Conservation (phyloP, 37 sponge, comb jelly and placozoan species). For the Spongilla lacustris region DNA sequence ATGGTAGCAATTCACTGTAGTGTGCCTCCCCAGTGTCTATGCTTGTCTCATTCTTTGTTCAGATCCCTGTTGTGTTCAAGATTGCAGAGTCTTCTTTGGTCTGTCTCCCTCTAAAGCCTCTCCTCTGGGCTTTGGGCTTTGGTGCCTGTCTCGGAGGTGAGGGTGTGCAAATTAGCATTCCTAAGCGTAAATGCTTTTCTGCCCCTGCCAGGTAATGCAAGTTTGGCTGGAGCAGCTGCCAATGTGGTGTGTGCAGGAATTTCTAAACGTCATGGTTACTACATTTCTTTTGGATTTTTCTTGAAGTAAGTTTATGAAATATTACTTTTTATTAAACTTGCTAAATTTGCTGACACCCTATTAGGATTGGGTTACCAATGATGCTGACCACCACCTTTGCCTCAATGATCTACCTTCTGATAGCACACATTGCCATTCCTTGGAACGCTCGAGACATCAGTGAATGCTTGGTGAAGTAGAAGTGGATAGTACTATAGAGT, state of each 20-base stretch:
- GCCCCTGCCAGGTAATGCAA: conserved; percentile 84
- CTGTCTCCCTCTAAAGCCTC: conserved; percentile 80
- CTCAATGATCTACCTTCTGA: conserved; percentile 84
- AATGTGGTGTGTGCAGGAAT: conserved; percentile 98
- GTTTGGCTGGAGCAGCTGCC: conserved; percentile 97
- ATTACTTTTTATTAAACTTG: background rate
- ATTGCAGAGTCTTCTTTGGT: conserved; percentile 71
- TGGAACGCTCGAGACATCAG: conserved; percentile 63
- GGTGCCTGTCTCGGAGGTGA: conserved; percentile 99
- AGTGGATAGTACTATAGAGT: background rate
- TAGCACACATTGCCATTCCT: conserved; percentile 75
- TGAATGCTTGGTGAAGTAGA: background rate
- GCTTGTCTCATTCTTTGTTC: background rate
- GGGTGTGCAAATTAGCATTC: background rate
- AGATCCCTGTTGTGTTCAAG: conserved; percentile 92
- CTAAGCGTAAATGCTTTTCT: background rate
- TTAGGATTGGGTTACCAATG: conserved; percentile 95
- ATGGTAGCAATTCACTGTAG: conserved; percentile 12
- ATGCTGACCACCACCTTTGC: conserved; percentile 88
- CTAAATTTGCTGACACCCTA: background rate
- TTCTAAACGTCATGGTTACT: conserved; percentile 95
- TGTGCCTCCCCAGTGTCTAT: too few relatives aligned
- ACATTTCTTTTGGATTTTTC: conserved; percentile 83
- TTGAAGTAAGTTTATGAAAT: conserved; percentile 67
- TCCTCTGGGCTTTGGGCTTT: conserved; percentile 96